These are phyloP conservation scores for Lepus timidus DNA, from an alignment of 2,113 vertebrate genomes.

Conservation along the genomic window DNA sequence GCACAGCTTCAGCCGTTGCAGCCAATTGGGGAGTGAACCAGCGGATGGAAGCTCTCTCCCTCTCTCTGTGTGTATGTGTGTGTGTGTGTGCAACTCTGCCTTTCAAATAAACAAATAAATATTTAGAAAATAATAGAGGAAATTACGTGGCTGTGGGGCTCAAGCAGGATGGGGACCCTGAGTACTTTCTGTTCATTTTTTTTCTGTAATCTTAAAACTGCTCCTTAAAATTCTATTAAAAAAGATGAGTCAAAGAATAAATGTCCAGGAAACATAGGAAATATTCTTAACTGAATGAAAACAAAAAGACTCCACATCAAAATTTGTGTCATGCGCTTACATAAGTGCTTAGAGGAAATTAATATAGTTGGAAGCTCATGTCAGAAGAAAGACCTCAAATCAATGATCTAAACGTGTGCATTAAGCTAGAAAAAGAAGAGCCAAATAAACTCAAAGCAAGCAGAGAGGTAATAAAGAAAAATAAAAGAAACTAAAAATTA, in stretches of 20 bases:
- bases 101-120: too few relatives aligned
- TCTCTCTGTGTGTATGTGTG: too few relatives aligned
- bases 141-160: accelerated
- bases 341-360: neutral
- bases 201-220: neutral
- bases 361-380: neutral
- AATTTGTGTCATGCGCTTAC: neutral
- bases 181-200: neutral
- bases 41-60: too few relatives aligned
- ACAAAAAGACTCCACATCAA: neutral
- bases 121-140: neutral
- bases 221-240: neutral
- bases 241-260: neutral
- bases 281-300: neutral
- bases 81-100: too few relatives aligned
- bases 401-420: neutral
- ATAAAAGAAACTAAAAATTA: neutral
- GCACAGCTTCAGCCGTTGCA: too few relatives aligned
- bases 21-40: too few relatives aligned
- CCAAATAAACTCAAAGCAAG: too few relatives aligned
- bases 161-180: neutral
- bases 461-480: neutral
- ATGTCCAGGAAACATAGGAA: neutral
- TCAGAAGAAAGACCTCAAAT: neutral
- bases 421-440: neutral